Conservation (phyloP, 2,888 invertebrate genomes). For the Molorchus minor region DNA sequence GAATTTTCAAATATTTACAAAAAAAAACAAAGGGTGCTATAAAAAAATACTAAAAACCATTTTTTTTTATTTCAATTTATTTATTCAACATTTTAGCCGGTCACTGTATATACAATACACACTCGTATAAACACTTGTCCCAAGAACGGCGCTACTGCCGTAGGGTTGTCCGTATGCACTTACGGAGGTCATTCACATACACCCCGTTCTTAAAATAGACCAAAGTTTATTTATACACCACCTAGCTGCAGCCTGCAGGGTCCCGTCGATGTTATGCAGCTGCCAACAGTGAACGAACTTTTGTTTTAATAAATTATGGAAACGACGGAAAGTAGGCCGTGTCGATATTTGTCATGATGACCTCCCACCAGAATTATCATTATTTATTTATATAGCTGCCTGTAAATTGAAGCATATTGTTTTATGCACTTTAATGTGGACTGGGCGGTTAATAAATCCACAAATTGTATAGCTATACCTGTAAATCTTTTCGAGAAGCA, state of each 20-base stretch:
- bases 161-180: conserved; percentile 29
- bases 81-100: too few species aligned
- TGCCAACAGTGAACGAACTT: conserved; percentile 8
- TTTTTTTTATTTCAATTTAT: too few species aligned
- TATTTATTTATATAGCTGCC: background rate
- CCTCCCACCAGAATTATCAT: background rate
- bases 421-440: too few species aligned
- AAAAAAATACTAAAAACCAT: too few species aligned
- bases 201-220: conserved; percentile 40
- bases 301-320: conserved; percentile 31
- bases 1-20: too few species aligned
- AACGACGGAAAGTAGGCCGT: conserved; percentile 26
- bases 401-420: too few species aligned
- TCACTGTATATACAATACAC: too few species aligned
- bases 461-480: too few species aligned
- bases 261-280: conserved; percentile 28
- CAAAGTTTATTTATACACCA: conserved; percentile 38
- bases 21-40: too few species aligned
- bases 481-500: too few species aligned
- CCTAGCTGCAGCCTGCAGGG: conserved; percentile 34
- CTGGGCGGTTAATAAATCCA: too few species aligned
- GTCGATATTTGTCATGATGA: background rate
- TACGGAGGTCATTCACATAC: conserved; percentile 42
- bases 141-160: background rate
- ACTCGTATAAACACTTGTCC: too few species aligned